A percentile compares a stretch with the other conserved stretches of the same genome.
phyloP scores from a whole-genome alignment of 1,140 invertebrate species.

The Trichonephila inaurata region DNA sequence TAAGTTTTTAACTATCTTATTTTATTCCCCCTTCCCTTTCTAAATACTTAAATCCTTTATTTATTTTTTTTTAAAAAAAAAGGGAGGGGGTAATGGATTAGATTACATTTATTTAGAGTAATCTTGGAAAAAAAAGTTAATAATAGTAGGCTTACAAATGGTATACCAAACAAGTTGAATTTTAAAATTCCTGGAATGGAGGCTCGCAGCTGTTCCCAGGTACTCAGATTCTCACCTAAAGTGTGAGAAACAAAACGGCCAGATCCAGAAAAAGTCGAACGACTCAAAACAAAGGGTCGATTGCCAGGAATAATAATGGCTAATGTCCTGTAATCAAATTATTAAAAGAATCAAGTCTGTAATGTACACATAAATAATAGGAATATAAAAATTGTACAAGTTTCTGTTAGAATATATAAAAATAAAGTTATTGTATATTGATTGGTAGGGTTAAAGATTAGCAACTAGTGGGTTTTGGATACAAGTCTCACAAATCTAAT shows the following conservation, averaged over 20 bases:
- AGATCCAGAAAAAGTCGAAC: slow-evolving; percentile 83
- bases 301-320: slow-evolving; percentile 74
- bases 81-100: not conserved
- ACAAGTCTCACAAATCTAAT: too few species aligned
- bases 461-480: too few species aligned
- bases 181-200: slow-evolving; percentile 82
- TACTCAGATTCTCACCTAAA: slow-evolving; percentile 82
- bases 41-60: not conserved
- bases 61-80: not conserved
- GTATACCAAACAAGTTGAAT: slow-evolving; percentile 81
- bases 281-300: slow-evolving; percentile 80
- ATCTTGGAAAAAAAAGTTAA: not conserved
- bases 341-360: not conserved
- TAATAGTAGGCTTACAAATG: slow-evolving; percentile 79
- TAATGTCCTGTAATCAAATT: slow-evolving; percentile 53
- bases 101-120: not conserved
- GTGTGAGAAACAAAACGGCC: slow-evolving; percentile 84
- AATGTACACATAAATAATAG: not conserved
- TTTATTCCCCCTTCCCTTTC: not conserved
- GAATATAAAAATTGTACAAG: too few species aligned
- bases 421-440: too few species aligned
- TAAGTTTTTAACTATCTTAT: not conserved
- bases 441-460: too few species aligned
- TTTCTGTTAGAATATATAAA: too few species aligned
- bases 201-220: slow-evolving; percentile 81